Evolutionary conservation across 1,140 invertebrate species (phyloP).

Genomic region (Andricus grossulariae): DNA sequence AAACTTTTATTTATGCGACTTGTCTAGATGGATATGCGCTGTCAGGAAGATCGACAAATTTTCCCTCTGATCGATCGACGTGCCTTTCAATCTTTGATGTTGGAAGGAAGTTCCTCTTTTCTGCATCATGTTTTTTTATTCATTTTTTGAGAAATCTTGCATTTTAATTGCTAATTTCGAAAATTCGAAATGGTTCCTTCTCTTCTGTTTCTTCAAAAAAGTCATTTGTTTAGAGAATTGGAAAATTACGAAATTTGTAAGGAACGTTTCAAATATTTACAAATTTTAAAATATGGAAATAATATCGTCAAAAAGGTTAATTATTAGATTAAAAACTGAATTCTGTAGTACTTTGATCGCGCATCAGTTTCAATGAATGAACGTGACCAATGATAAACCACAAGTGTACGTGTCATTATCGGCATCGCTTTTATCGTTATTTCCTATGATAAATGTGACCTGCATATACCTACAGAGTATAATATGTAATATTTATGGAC

Average conservation of each 20-base stretch:
- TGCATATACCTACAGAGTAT: background rate
- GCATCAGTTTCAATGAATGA: constrained; percentile 19
- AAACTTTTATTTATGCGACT: constrained; percentile 75
- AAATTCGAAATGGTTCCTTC: no score
- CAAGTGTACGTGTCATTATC: constrained; percentile 23
- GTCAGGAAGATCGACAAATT: constrained; percentile 51
- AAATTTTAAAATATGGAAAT: no score
- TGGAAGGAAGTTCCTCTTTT: background rate
- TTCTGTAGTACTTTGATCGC: constrained; percentile 16
- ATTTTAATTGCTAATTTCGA: no score
- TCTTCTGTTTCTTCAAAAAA: no score
- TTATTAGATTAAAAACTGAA: background rate
- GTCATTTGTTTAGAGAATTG: no score
- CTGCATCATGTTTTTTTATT: no score
- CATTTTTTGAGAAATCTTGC: no score
- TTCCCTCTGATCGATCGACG: constrained; percentile 10
- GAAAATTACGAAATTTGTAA: no score
- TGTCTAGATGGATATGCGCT: constrained; percentile 61
- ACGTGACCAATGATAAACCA: constrained; percentile 26
- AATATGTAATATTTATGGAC: constrained; percentile 1
- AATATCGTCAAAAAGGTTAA: no score
- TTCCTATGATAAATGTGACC: constrained; percentile 27
- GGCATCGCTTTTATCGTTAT: constrained; percentile 29
- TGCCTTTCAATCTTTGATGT: background rate
- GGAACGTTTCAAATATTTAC: no score